These are phyloP conservation scores for Pseudomyrmex pallidus DNA, from an alignment of 1,140 invertebrate genomes.

Conservation along the genomic window DNA sequence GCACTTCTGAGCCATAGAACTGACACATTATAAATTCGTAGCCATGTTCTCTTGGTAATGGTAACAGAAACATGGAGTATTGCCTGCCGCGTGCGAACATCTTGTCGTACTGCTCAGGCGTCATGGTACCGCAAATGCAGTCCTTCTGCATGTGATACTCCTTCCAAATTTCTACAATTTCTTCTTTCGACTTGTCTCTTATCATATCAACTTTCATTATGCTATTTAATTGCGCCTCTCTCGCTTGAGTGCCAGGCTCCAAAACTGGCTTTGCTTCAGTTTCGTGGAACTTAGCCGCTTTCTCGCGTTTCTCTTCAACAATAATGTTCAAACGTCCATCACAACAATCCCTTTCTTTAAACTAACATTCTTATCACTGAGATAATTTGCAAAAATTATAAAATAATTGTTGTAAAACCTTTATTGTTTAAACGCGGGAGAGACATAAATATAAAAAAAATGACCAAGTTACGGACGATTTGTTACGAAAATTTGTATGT, in stretches of 20 bases:
- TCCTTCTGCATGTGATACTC: slow-evolving; percentile 93
- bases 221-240: slow-evolving; percentile 86
- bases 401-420: not conserved
- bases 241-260: slow-evolving; percentile 81
- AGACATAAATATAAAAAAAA: not conserved
- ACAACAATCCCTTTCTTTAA: slow-evolving; percentile 4
- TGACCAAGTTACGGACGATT: no score
- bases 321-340: slow-evolving; percentile 38
- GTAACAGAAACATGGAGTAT: slow-evolving; percentile 92
- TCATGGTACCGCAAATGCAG: slow-evolving; percentile 89
- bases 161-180: slow-evolving; percentile 92
- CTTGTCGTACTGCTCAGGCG: slow-evolving; percentile 86
- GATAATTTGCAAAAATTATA: not conserved
- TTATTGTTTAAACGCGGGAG: not conserved
- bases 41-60: slow-evolving; percentile 92
- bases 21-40: slow-evolving; percentile 96
- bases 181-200: slow-evolving; percentile 89
- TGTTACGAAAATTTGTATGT: slow-evolving; percentile 52
- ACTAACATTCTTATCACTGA: slow-evolving; percentile 28
- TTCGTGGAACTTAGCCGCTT: slow-evolving; percentile 73
- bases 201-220: slow-evolving; percentile 94
- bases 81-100: slow-evolving; percentile 87
- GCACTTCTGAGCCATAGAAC: slow-evolving; percentile 90
- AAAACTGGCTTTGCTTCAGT: slow-evolving; percentile 83
- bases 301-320: slow-evolving; percentile 67